phyloP scores from a whole-genome alignment of 2,113 vertebrate genomes.

The Macroglossus sobrinus region DNA sequence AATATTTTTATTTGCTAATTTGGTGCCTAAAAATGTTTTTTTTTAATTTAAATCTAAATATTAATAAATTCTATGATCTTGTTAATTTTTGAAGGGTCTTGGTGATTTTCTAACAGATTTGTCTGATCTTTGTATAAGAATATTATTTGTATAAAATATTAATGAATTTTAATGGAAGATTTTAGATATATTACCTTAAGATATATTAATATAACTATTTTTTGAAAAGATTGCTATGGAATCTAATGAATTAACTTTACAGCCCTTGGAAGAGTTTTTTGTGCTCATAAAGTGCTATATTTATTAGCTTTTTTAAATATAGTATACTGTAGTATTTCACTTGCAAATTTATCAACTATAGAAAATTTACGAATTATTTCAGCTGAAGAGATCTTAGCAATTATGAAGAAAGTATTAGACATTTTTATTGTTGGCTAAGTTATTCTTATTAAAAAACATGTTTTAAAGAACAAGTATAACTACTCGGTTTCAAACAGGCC shows the following conservation, averaged over 20 bases:
- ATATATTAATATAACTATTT: background rate
- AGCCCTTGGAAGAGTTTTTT: background rate
- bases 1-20: background rate
- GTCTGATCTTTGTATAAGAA: background rate
- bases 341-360: background rate
- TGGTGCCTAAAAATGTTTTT: background rate
- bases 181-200: background rate
- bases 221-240: background rate
- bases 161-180: background rate
- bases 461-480: background rate
- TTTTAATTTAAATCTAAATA: background rate
- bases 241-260: constrained; percentile 3
- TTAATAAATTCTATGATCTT: background rate
- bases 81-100: background rate
- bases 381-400: background rate
- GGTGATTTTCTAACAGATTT: background rate
- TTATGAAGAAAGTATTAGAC: background rate
- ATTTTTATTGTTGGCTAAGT: background rate
- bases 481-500: background rate
- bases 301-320: background rate
- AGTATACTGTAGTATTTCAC: background rate
- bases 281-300: background rate
- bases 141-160: background rate
- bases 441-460: background rate
- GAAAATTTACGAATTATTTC: background rate